Base-by-base conservation (phyloP, 2,888 invertebrate genomes). In the Leucophenga maculata region DNA sequence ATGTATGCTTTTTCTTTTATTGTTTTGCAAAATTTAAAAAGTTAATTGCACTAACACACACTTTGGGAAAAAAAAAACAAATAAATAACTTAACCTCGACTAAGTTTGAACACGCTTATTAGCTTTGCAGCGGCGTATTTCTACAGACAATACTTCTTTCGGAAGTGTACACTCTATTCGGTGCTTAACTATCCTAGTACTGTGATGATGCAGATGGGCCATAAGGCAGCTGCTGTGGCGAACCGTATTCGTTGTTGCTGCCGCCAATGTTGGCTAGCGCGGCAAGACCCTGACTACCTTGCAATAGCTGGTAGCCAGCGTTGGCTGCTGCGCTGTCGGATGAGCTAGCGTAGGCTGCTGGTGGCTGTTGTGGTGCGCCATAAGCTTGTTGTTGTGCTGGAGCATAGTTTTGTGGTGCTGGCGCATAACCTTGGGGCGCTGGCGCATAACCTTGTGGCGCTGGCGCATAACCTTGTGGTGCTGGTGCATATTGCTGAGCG, bases 301-400 rank as follows among this genome's bases (percentile, higher is more conserved):
- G 79, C 70, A 86, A 73, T 67, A 86, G 80, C 68, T 84, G 83
- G 69, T 86, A 86, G 62, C 85, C 86, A 64, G 81, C 81, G 69
- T 76, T 80, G 69, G 76, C 78, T 48, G 83, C 79, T 26, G 84
- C 83, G 68, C 75, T 79, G 32, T 82, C 83, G 52, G 78, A 75
- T 65, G 78, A 80, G n/a, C 84, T 71, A 52, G 83, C 78, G 26
- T 78, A 79, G 26, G 83, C 83, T 68, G 82, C 77, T 50, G 80
- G 74, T 50, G n/a, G 59, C 31, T 1, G 1, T 14, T 1, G 32
- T 39, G 6, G 8, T 14, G 18, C 11, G n/a, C 32, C 55, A 48
- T 72, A 73, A 50, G 22, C 66, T 46, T 31, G n/a, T 32, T 60
- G 70, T 18, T 46, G 60, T 50, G 46, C 46, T 31, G 55, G 69